These are phyloP conservation scores for Neoaliturus tenellus DNA, from an alignment of 2,888 invertebrate genomes.

Conservation along the genomic window DNA sequence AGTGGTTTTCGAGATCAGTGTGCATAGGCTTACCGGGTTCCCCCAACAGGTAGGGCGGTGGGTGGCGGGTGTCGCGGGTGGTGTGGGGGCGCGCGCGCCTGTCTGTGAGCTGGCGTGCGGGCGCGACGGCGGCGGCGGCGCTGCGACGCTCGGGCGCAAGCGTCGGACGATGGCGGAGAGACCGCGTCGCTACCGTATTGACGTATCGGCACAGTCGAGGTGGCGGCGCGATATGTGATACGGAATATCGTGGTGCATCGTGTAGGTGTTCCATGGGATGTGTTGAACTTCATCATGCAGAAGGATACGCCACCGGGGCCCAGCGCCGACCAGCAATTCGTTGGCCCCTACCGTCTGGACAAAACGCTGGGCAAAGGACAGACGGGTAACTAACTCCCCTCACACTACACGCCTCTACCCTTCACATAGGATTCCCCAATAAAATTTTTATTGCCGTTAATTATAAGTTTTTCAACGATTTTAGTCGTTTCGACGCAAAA, in stretches of 20 bases:
- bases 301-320: slow-evolving; percentile 52
- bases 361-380: slow-evolving; percentile 99
- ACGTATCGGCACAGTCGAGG: slow-evolving; percentile 36
- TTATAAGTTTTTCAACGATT: too few relatives aligned
- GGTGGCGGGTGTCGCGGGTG: not conserved
- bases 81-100: not conserved
- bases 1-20: too few relatives aligned
- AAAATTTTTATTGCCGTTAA: too few relatives aligned
- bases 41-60: not conserved
- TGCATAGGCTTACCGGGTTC: too few relatives aligned
- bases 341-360: slow-evolving; percentile 98
- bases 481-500: too few relatives aligned
- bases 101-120: not conserved
- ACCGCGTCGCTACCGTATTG: slow-evolving; percentile 26
- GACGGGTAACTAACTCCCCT: slow-evolving; percentile 90
- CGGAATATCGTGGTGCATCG: slow-evolving; percentile 7
- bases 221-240: slow-evolving; percentile 14
- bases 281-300: slow-evolving; percentile 50
- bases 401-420: too few relatives aligned
- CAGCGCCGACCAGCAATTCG: slow-evolving; percentile 86
- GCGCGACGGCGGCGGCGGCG: not conserved
- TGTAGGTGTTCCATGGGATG: slow-evolving; percentile 31
- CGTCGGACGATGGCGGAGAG: not conserved
- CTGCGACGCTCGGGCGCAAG: not conserved
- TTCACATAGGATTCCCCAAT: too few relatives aligned